Evolutionary conservation across 1,140 invertebrate species (phyloP).

Genomic region (Drosophila burlai): DNA sequence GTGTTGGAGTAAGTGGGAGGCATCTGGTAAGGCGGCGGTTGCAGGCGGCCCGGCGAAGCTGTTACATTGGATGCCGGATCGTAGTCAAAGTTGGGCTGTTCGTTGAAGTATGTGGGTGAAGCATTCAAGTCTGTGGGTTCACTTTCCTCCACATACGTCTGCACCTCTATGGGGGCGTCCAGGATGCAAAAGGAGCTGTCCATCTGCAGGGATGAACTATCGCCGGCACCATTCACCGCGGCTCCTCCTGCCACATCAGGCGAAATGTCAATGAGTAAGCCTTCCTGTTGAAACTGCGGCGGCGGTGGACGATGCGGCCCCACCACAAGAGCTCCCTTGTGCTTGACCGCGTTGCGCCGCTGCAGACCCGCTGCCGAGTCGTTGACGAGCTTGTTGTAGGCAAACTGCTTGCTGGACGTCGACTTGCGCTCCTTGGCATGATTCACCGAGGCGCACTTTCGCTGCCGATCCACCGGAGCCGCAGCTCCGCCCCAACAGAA

Average conservation of each 20-base stretch:
- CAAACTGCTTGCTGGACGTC: constrained; percentile 89
- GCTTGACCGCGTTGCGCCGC: constrained; percentile 62
- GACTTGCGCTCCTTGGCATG: constrained; percentile 86
- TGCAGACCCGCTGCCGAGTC: constrained; percentile 85
- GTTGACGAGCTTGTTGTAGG: constrained; percentile 91
- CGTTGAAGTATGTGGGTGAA: constrained; percentile 68
- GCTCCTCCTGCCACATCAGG: constrained; percentile 85
- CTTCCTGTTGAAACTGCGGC: constrained; percentile 86
- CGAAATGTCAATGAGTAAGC: constrained; percentile 88
- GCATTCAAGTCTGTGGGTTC: constrained; percentile 20
- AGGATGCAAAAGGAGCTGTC: constrained; percentile 87
- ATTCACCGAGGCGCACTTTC: constrained; percentile 85
- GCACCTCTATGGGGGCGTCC: constrained; percentile 91
- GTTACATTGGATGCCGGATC: constrained; percentile 8
- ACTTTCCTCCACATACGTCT: constrained; percentile 72
- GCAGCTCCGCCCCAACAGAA: constrained; percentile 95
- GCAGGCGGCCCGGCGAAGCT: constrained; percentile 55
- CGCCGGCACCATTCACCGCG: constrained; percentile 16
- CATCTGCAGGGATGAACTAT: constrained; percentile 67
- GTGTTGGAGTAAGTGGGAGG: constrained; percentile 86
- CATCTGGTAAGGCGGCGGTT: constrained; percentile 86
- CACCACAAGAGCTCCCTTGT: constrained; percentile 36
- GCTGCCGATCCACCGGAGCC: constrained; percentile 78
- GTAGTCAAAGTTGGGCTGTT: constrained; percentile 65
- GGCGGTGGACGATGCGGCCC: constrained; percentile 86